A percentile compares a stretch with the other conserved stretches of the same genome.
Conservation (phyloP, 1,140 invertebrate species). For the Megalopta genalis region DNA sequence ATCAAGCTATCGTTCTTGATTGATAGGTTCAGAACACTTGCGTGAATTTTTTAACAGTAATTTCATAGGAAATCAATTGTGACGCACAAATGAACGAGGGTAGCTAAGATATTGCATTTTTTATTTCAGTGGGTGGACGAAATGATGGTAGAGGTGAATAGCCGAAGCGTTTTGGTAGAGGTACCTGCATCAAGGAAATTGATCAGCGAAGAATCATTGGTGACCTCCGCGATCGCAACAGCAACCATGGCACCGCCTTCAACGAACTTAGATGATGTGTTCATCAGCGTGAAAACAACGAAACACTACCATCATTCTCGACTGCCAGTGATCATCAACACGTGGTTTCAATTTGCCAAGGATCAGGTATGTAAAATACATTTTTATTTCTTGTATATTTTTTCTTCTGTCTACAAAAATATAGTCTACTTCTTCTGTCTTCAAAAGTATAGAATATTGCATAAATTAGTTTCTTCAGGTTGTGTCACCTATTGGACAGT, state of each 20-base stretch:
- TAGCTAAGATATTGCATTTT: neutral
- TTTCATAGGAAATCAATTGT: no score
- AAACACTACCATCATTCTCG: slow-evolving; percentile 91
- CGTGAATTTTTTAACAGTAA: no score
- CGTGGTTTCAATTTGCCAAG: slow-evolving; percentile 95
- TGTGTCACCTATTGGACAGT: no score
- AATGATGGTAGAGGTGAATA: slow-evolving; percentile 59
- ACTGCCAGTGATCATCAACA: slow-evolving; percentile 92
- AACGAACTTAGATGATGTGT: slow-evolving; percentile 90
- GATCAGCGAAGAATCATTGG: slow-evolving; percentile 67
- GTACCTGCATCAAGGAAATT: slow-evolving; percentile 60
- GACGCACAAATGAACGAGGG: neutral
- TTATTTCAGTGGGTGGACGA: slow-evolving; percentile 73
- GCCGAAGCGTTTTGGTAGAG: slow-evolving; percentile 63
- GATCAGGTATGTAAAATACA: slow-evolving; percentile 87
- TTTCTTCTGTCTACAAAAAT: no score
- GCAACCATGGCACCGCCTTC: slow-evolving; percentile 84
- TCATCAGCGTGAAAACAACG: slow-evolving; percentile 97
- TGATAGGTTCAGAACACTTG: no score
- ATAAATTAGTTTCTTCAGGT: no score
- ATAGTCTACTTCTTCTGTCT: no score
- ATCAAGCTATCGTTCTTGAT: no score
- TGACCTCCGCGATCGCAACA: slow-evolving; percentile 78
- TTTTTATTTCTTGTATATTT: neutral
- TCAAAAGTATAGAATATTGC: no score